phyloP scores from a whole-genome alignment of 23 tunicate genomes.

The Styela clava region DNA sequence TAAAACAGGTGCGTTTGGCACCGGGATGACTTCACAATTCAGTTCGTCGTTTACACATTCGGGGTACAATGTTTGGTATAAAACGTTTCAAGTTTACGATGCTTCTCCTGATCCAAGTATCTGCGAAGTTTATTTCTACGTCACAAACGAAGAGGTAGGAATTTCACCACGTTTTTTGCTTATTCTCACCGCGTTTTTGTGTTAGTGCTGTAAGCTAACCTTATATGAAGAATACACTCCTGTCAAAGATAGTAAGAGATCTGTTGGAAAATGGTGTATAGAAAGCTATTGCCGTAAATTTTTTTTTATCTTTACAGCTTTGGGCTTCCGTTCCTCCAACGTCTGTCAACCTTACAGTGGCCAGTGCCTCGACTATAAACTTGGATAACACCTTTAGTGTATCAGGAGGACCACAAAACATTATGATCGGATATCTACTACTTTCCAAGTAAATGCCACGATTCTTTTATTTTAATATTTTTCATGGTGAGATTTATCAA shows the following conservation, averaged over 20 bases:
- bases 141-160: conserved; percentile 8
- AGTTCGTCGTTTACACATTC: neutral
- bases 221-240: neutral
- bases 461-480: neutral
- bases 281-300: no score
- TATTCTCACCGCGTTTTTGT: neutral
- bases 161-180: neutral
- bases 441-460: neutral
- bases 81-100: conserved; percentile 1
- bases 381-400: conserved; percentile 11
- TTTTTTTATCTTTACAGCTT: no score
- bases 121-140: conserved; percentile 25
- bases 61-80: neutral
- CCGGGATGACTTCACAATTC: neutral
- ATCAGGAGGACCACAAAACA: neutral
- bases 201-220: neutral
- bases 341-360: neutral
- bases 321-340: conserved; percentile 7
- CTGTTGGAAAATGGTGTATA: no score
- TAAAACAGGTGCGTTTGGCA: conserved; percentile 4
- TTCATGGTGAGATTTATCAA: neutral
- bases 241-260: no score
- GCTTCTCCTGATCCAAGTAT: conserved; percentile 9
- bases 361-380: neutral
- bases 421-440: conserved; percentile 26